Evolutionary conservation across 2,888 invertebrate species (phyloP), one percentile per base, ranked within the genome.

Genomic region (Eubasilissa splendida): DNA sequence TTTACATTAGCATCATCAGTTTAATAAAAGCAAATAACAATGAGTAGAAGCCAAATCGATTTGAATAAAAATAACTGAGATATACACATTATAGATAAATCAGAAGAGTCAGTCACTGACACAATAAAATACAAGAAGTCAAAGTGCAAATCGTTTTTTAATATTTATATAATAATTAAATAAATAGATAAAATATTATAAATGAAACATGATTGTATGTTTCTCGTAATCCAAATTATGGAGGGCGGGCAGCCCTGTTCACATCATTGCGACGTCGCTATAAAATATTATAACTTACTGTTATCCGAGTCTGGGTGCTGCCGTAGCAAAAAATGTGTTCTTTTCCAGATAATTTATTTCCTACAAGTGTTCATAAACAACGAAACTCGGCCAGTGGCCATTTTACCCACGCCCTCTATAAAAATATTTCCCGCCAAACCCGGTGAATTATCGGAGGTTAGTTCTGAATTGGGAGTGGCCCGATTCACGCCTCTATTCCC

Each of bases 351-450:
- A 83, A 83, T 83, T 83, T 83, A 83, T 83, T 77, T 79, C 81
- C 70, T 77, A 75, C 79, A 77, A 79, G 82, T 81, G 82, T 80
- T 77, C 82, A 82, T 83, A 82, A 82, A 83, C 74, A 68, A 81
- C 65, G 60, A 80, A 82, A 79, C 70, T 77, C 80, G 79, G 80
- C 77, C 79, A 74, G 77, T 76, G 77, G 77, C 76, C 76, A 54
- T 70, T 76, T 77, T 76, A 79, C 80, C 58, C 81, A 84, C 84
- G 81, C 82, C 82, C 82, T 81, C 79, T 70, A 83, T 83, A 83
- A 82, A 83, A 83, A 83, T 82, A 83, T 83, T 83, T 83, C 80
- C 77, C 70, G 68, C 80, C 75, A 80, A 79, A 81, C 80, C 79
- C 71, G 70, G 68, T 80, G 81, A 83, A 76, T 77, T 81, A 81